Conservation (phyloP, 1,140 invertebrate species). For the Helicorthomorpha holstii region DNA sequence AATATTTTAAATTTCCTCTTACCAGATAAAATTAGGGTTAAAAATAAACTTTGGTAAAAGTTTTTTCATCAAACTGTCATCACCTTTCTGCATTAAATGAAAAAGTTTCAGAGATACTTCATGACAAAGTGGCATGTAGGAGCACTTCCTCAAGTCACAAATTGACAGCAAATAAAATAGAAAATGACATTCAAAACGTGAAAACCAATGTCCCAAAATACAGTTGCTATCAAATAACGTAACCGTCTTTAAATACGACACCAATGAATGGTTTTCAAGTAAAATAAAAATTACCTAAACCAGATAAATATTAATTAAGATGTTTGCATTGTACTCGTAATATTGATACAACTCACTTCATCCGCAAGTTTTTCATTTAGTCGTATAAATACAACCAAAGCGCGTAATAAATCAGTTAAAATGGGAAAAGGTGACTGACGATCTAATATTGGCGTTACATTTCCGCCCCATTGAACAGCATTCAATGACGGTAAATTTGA, state of each 20-base stretch:
- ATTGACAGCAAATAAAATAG: slow-evolving; percentile 5
- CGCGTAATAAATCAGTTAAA: background rate
- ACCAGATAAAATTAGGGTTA: slow-evolving; percentile 17
- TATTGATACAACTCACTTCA: background rate
- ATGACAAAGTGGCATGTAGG: background rate
- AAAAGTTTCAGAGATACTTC: background rate
- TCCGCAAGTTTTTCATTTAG: background rate
- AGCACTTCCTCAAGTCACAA: background rate
- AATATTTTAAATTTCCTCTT: slow-evolving; percentile 6
- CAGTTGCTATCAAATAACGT: background rate
- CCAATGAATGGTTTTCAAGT: background rate
- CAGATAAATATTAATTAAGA: background rate
- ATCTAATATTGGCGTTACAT: slow-evolving; percentile 10
- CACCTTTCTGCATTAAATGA: slow-evolving; percentile 12
- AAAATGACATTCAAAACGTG: background rate
- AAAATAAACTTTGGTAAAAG: slow-evolving; percentile 20
- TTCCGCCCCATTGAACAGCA: slow-evolving; percentile 11
- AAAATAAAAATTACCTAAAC: background rate
- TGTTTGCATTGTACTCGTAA: background rate
- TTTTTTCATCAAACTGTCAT: slow-evolving; percentile 20
- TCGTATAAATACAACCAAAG: background rate
- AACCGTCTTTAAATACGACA: background rate
- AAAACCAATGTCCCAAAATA: background rate
- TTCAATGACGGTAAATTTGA: slow-evolving; percentile 14
- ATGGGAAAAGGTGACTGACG: slow-evolving; percentile 8